These are phyloP conservation scores for Solen grandis DNA, from an alignment of 1,140 invertebrate species.

Conservation along the genomic window DNA sequence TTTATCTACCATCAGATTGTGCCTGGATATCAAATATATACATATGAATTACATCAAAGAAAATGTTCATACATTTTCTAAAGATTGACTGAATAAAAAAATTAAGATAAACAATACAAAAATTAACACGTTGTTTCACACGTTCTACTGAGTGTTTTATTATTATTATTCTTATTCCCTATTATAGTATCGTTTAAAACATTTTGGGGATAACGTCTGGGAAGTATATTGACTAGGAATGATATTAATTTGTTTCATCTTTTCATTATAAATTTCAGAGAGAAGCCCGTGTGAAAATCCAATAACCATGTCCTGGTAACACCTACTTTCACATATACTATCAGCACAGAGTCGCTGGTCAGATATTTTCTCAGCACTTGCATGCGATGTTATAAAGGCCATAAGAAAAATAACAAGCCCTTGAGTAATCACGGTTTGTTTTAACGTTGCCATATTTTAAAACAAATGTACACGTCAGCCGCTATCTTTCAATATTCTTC, in stretches of 20 bases:
- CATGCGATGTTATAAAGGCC: not conserved
- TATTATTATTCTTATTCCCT: too few species aligned
- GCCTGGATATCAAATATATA: too few species aligned
- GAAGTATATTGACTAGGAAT: not conserved
- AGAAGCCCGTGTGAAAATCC: not conserved
- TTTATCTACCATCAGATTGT: too few species aligned
- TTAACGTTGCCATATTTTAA: slow-evolving; percentile 1
- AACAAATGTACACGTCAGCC: slow-evolving; percentile 50
- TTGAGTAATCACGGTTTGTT: not conserved
- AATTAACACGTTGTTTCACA: too few species aligned
- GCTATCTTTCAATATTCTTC: not conserved
- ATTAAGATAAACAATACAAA: too few species aligned
- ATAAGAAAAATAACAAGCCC: slow-evolving; percentile 5
- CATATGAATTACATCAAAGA: too few species aligned
- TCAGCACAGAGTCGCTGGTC: slow-evolving; percentile 32
- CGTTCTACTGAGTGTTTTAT: too few species aligned
- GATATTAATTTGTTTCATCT: not conserved
- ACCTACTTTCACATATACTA: slow-evolving; percentile 49
- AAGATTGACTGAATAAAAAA: too few species aligned
- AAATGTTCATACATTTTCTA: too few species aligned
- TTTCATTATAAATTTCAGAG: not conserved
- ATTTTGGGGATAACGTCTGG: not conserved
- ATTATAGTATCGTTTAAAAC: not conserved
- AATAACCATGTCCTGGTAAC: not conserved
- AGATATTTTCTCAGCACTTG: slow-evolving; percentile 43